phyloP scores from a whole-genome alignment of 2,797 vertebrate genomes.

The Hypotaenidia okinawae region DNA sequence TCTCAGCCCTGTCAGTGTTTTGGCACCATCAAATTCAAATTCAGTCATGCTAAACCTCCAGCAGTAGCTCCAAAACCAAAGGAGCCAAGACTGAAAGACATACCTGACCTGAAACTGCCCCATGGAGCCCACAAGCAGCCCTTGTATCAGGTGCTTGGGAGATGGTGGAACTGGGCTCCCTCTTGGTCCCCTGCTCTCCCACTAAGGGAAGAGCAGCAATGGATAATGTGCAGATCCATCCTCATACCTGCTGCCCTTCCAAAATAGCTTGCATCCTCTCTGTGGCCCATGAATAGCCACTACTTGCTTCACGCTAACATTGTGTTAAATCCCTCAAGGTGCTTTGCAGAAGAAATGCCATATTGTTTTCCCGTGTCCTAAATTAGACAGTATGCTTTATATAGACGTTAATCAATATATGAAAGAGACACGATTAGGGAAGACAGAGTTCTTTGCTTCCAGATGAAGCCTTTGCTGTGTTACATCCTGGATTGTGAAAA shows the following conservation, averaged over 20 bases:
- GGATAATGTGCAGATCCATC: neutral
- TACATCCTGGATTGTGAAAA: neutral
- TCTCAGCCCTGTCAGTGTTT: rapidly evolving
- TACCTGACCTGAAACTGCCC: too few relatives aligned
- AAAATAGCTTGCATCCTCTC: rapidly evolving
- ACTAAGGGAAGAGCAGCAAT: too few relatives aligned
- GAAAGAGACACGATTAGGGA: neutral
- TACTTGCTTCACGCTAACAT: neutral
- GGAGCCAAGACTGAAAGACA: too few relatives aligned
- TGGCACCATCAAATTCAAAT: neutral
- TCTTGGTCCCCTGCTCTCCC: too few relatives aligned
- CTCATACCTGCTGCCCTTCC: neutral
- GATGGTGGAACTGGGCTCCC: rapidly evolving
- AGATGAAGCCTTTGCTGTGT: neutral
- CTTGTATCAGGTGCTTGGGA: neutral
- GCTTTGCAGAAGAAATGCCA: neutral
- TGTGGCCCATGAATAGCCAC: neutral
- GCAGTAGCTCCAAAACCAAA: too few relatives aligned
- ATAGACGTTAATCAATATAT: neutral
- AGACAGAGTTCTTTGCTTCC: neutral
- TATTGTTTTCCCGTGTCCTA: conserved; percentile 22
- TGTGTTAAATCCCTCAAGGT: conserved; percentile 28
- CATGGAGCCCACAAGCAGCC: too few relatives aligned
- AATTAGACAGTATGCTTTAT: neutral
- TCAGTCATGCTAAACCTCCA: too few relatives aligned